Evolutionary conservation across 2,888 invertebrate genomes (phyloP).

Genomic region (Drosophila fungiperda): DNA sequence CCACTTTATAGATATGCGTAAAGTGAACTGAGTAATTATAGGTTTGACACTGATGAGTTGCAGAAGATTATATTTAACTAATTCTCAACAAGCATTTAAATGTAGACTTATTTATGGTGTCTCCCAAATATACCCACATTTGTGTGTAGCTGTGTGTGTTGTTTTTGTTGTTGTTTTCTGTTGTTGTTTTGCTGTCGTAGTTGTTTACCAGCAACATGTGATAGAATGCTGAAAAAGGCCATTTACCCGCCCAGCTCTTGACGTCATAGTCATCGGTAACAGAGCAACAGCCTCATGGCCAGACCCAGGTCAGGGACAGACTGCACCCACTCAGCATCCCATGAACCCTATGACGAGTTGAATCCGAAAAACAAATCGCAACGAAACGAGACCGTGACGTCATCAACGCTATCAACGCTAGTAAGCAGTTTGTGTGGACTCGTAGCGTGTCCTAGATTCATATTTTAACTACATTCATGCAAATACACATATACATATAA

Average conservation of each 20-base stretch:
- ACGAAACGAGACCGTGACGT: constrained; percentile 33
- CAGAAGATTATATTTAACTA: neutral
- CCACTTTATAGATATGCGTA: neutral
- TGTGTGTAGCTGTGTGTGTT: neutral
- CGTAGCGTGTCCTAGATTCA: constrained; percentile 9
- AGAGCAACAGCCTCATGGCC: constrained; percentile 14
- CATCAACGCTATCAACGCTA: constrained; percentile 27
- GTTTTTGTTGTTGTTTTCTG: constrained; percentile 2
- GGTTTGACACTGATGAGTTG: neutral
- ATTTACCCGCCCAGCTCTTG: constrained; percentile 69
- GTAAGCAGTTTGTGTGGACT: neutral
- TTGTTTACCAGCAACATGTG: constrained; percentile 70
- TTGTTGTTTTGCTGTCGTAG: constrained; percentile 9
- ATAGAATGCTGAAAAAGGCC: constrained; percentile 65
- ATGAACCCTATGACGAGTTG: constrained; percentile 41
- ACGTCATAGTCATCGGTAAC: constrained; percentile 58
- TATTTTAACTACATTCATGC: neutral
- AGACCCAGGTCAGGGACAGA: constrained; percentile 46
- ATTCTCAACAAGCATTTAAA: neutral
- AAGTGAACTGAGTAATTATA: neutral
- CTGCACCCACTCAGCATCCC: constrained; percentile 20
- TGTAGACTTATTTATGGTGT: neutral
- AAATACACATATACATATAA: neutral
- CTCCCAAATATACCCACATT: constrained; percentile 4
- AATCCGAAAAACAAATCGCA: constrained; percentile 13